Conservation (phyloP, 2,113 vertebrate genomes). For the Montifringilla adamsi region DNA sequence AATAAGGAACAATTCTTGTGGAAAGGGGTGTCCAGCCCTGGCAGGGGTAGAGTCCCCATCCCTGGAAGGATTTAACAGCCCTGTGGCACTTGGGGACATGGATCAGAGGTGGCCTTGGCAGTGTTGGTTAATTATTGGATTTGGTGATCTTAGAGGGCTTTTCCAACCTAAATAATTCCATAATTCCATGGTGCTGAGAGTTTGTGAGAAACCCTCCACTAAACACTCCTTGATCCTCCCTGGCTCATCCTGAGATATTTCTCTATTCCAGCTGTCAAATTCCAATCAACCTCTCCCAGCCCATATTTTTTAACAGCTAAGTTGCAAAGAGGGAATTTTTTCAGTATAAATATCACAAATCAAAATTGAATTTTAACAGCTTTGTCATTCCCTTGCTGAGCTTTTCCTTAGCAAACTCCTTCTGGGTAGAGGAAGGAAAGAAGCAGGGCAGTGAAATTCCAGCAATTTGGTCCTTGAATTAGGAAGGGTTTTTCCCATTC, state of each 20-base stretch:
- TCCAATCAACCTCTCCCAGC: background rate
- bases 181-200: background rate
- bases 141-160: background rate
- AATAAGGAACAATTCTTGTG: background rate
- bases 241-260: background rate
- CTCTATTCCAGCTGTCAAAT: background rate
- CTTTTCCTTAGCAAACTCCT: background rate
- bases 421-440: background rate
- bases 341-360: background rate
- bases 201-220: background rate
- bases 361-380: background rate
- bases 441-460: background rate
- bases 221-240: background rate
- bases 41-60: background rate
- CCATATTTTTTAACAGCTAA: background rate
- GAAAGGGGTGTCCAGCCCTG: background rate
- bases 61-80: background rate
- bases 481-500: background rate
- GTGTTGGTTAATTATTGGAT: background rate
- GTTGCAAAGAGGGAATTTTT: background rate
- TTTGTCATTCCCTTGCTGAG: background rate
- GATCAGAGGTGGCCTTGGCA: background rate
- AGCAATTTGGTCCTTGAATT: background rate
- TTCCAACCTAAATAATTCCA: background rate
- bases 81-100: background rate